Evolutionary conservation across 2,113 vertebrate genomes (phyloP), one percentile per base, ranked within the genome.

Genomic region (Mastomys natalensis): DNA sequence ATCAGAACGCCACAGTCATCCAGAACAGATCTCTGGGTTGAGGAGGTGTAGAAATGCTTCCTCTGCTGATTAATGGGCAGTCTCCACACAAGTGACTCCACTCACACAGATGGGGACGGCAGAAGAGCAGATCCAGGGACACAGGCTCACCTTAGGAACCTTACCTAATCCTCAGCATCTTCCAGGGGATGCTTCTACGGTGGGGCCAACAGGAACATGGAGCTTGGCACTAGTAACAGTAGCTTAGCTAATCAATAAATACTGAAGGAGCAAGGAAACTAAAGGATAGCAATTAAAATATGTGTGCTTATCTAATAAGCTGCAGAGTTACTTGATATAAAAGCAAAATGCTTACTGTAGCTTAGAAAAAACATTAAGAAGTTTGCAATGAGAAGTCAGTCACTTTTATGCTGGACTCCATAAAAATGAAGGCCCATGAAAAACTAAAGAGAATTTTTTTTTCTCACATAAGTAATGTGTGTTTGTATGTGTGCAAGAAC

Each of bases 321-420:
- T 29, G 29, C 37, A 31, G 21, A 5, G 19, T 24, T 45, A 48
- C 13, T 1, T 94, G 29, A 64, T 43, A 80, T 93, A 74, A 60
- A 76, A 91, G 80, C 80, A 60, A 77, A 89, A 90, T 85, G 88
- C 9, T 74, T 94, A 90, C 73, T 60, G 16, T 81, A 94, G 94
- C 15, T 89, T 74, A 86, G 62, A 88, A 11, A 93, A 34, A 3
- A 53, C 80, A 91, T 78, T 31, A 37, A 78, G 40, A 66, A 81
- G 34, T 80, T 94, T 89, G 77, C 87, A 64, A 80, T 89, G 51
- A 77, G 15, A 91, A 92, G 13, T 34, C 26, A 87, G 37, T 78
- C 45, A 84, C 5, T 68, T 80, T 48, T 66, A 70, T 26, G 16
- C 29, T 7, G 21, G 73, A 34, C 29, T 89, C 93, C 80, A 90